These are phyloP conservation scores for Tangara arthus DNA, from an alignment of 2,797 vertebrate genomes.

Conservation along the genomic window DNA sequence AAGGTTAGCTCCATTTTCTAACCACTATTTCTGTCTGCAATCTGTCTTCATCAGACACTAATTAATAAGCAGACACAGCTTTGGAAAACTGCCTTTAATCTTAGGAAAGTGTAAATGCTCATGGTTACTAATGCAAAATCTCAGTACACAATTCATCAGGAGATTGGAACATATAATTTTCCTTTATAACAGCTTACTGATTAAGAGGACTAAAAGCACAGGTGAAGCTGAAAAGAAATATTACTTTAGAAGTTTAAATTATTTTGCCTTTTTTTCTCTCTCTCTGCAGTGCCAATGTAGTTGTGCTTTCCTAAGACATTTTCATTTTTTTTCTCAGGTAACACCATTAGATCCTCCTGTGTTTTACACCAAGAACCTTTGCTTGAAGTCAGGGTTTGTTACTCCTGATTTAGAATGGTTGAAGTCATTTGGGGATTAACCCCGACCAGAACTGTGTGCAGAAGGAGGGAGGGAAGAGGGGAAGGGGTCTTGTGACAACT, in stretches of 20 bases:
- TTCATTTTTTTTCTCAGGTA: slow-evolving; percentile 30
- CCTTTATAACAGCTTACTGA: slow-evolving; percentile 47
- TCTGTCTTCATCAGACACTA: slow-evolving; percentile 72
- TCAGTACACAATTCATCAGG: slow-evolving; percentile 68
- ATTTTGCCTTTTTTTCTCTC: slow-evolving; percentile 2
- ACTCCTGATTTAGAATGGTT: slow-evolving; percentile 53
- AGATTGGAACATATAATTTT: slow-evolving; percentile 63
- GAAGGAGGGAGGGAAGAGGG: neutral
- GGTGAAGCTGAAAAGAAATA: slow-evolving; percentile 63
- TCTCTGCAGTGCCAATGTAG: neutral
- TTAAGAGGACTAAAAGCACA: slow-evolving; percentile 61
- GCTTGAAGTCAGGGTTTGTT: slow-evolving; percentile 36
- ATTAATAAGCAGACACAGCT: slow-evolving; percentile 70
- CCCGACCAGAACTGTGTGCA: slow-evolving; percentile 8
- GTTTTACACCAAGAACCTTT: slow-evolving; percentile 8
- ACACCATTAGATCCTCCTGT: neutral
- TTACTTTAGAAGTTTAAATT: slow-evolving; percentile 52
- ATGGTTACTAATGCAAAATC: slow-evolving; percentile 69
- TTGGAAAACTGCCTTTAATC: slow-evolving; percentile 75
- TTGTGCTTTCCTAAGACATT: slow-evolving; percentile 49
- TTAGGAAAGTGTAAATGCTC: slow-evolving; percentile 68
- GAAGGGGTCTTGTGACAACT: slow-evolving; percentile 14
- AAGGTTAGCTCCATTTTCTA: slow-evolving; percentile 72
- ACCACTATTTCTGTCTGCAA: slow-evolving; percentile 69
- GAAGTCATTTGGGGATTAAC: slow-evolving; percentile 49